A percentile compares a stretch with the other conserved stretches of the same genome.
phyloP scores from a whole-genome alignment of 1,140 invertebrate species.

The Euglossa dilemma region DNA sequence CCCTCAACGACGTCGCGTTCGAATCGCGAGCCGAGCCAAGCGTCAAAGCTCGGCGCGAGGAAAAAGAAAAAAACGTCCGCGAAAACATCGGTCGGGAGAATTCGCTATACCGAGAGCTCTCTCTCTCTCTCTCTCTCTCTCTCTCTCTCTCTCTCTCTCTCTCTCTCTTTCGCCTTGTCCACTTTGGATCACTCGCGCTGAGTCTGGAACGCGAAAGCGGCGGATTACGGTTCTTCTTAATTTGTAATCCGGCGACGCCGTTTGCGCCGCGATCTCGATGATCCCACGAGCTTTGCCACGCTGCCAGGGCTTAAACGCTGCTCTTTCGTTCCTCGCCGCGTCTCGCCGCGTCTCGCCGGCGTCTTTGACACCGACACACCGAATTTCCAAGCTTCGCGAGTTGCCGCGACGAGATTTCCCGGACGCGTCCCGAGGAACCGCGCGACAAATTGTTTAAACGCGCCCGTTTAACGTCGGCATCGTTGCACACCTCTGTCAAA shows the following conservation, averaged over 20 bases:
- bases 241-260: conserved; percentile 26
- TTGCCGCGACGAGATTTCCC: neutral
- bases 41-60: neutral
- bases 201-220: neutral
- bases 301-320: conserved; percentile 8
- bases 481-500: neutral
- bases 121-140: conserved; percentile 4
- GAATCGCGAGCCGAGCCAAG: no score
- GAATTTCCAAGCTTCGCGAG: neutral
- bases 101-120: neutral
- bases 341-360: no score
- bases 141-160: neutral
- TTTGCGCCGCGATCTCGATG: conserved; percentile 27
- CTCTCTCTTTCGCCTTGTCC: neutral
- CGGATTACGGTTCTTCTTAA: conserved; percentile 42
- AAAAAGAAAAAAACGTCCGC: no score
- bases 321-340: neutral
- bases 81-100: neutral
- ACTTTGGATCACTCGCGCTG: neutral
- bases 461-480: neutral
- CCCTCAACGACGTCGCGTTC: neutral
- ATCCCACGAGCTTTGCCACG: conserved; percentile 18
- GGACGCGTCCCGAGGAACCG: neutral
- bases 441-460: conserved; percentile 17
- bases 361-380: conserved; percentile 31